Conservation (phyloP, 2,888 invertebrate species). For the Polymixis flavicincta region DNA sequence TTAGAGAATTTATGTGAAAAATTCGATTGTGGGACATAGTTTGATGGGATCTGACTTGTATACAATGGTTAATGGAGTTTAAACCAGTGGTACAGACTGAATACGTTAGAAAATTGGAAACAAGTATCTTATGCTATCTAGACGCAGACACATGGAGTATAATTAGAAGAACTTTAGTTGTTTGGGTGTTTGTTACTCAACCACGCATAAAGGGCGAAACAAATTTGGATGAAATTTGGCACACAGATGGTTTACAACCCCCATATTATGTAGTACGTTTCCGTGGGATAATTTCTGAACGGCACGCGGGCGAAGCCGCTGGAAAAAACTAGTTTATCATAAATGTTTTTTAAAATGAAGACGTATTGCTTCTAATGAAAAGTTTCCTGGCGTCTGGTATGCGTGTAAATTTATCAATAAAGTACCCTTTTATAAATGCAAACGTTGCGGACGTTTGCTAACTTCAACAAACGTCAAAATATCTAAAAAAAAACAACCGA, state of each 20-base stretch:
- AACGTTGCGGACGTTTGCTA: background rate
- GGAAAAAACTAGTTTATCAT: no score
- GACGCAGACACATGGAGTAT: background rate
- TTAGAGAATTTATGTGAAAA: conserved; percentile 42
- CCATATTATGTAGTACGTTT: no score
- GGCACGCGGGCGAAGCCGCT: no score
- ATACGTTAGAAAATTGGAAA: background rate
- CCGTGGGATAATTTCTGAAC: no score
- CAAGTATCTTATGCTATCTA: background rate
- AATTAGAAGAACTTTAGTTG: background rate
- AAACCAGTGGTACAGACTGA: background rate
- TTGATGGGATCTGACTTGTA: conserved; percentile 24
- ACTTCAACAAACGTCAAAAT: background rate
- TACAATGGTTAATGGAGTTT: conserved; percentile 22
- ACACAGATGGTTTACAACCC: no score
- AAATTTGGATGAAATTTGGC: no score
- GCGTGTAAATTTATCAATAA: background rate
- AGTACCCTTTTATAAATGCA: background rate
- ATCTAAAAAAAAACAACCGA: background rate
- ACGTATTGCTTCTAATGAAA: background rate
- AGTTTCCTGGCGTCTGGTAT: background rate
- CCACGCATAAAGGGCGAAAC: no score
- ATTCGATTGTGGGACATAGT: conserved; percentile 31
- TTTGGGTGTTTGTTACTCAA: no score
- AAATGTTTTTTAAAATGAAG: no score